Base-by-base conservation (phyloP, 2,113 vertebrate genomes). In the Daphoenositta chrysoptera region DNA sequence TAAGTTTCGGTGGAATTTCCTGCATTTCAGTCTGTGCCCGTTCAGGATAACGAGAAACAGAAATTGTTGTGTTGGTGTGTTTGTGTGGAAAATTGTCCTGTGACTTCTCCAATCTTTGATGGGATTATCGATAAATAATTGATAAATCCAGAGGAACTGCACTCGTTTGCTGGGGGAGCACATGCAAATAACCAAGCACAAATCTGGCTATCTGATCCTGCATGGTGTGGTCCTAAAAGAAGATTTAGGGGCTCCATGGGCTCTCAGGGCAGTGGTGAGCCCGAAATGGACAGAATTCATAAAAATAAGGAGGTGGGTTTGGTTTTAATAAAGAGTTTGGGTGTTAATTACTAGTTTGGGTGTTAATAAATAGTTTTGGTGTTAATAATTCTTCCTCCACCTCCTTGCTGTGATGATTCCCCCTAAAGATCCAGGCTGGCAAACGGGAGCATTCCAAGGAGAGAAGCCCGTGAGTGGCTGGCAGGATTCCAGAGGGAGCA, bases 161-260 rank as follows among this genome's bases (percentile, higher is more conserved):
- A 18, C 26, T 83, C 10, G 11, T 31, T 44, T 68, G 9, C 48
- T 70, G 68, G 14, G 39, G 44, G 31, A 42, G 13, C 16, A 17
- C 6, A 1, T 42, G 44, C 10, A 65, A 35, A 35, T 21, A 21
- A 24, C 27, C 57, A 37, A 2, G 28, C 50, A 9, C 10, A 15
- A 10, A 10, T 56, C 24, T 44, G 0, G 13, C 2, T 33, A 19
- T 30, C 33, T 54, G 13, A 20, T 15, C 4, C 1, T 33, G 63
- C n/a, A 23, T 37, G 24, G 5, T 1, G 30, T 7, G 27, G 10
- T 26, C 27, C 31, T 37, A 4, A 39, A 64, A 57, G 39, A 23
- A 56, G 30, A 39, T 39, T 9, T 15, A 7, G 75, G 75, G 33
- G 39, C 22, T 73, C 13, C 26, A 0, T 3, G 60, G 56, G 56